Evolutionary conservation across 92 coral and sea anemone genomes (phyloP).

Genomic region (Pocillopora meandrina): DNA sequence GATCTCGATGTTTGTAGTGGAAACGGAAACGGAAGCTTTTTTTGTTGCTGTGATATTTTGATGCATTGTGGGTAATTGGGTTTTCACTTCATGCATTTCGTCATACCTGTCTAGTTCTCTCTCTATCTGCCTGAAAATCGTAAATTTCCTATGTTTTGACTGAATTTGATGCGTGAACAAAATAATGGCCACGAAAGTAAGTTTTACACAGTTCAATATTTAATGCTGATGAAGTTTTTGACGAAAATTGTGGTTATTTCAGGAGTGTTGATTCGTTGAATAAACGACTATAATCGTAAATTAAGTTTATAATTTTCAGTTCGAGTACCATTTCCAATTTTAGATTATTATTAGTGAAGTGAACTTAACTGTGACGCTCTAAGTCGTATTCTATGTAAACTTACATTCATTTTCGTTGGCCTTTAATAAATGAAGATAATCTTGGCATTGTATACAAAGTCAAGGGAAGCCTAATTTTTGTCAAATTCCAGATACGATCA

Average conservation of each 20-base stretch:
- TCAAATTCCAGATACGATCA: no score
- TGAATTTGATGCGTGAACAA: neutral
- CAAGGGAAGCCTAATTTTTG: no score
- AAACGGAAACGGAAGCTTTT: neutral
- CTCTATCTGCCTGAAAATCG: neutral
- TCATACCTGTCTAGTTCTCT: constrained; percentile 14
- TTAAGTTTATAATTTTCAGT: neutral
- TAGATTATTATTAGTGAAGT: no score
- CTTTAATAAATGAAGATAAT: no score
- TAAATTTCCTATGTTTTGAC: neutral
- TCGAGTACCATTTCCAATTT: no score
- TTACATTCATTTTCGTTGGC: no score
- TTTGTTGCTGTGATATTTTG: no score
- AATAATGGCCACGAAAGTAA: constrained; percentile 30
- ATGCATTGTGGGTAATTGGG: constrained; percentile 16
- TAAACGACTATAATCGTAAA: neutral
- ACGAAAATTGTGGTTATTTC: neutral
- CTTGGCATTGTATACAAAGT: no score
- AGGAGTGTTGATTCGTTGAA: neutral
- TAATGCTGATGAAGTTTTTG: neutral
- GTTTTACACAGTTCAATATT: neutral
- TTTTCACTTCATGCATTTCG: constrained; percentile 5
- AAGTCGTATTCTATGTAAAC: no score
- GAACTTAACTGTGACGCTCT: no score
- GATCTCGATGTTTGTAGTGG: constrained; percentile 3